Base-by-base conservation (phyloP, 1,140 invertebrate genomes). In the Zaprionus tsacasi region DNA sequence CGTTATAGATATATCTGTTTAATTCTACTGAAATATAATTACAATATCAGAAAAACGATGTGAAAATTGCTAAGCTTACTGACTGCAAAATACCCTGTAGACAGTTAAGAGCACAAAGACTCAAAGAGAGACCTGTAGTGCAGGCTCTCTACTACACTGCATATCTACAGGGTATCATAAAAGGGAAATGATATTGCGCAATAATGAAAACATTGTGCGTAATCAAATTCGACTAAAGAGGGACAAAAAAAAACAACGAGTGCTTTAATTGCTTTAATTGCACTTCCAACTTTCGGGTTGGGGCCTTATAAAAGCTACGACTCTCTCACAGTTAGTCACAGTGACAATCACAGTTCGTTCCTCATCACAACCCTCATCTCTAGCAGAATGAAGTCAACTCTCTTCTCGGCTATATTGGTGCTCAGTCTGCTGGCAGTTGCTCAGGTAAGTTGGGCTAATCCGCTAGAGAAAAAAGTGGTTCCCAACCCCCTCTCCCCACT, bases 161-260 rank as follows among this genome's bases (percentile, higher is more conserved):
- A 40, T 21, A 1, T 21, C 1, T 21, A 21, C 21, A 21, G 40
- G 33, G 71, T 48, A 61, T 75, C 56, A 52, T 35, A 72, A 82
- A 71, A 60, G 68, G 55, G 48, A 72, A 72, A 79, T 65, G 81
- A 57, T 67, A 78, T 79, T 78, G 67, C 52, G 57, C 27, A 57
- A 72, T 79, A 88, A 83, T 78, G 88, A 76, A 70, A 43, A 56
- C 64, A 83, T 82, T 86, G 82, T 82, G 82, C 79, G 79, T 86
- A 87, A 86, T 87, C 72, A 87, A 87, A 86, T 82, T 72, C 7
- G 3, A 48, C 11, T 30, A 33, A 21, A 21, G 40, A 50, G 12
- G 11, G 45, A 12, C 21, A 43, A n/a, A 63, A 38, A 87, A 87
- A 88, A 83, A 83, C 21, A 21, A 21, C 21, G 21, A 30, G 27